Base-by-base conservation (phyloP, 2,797 vertebrate genomes). In the Molossus molossus region DNA sequence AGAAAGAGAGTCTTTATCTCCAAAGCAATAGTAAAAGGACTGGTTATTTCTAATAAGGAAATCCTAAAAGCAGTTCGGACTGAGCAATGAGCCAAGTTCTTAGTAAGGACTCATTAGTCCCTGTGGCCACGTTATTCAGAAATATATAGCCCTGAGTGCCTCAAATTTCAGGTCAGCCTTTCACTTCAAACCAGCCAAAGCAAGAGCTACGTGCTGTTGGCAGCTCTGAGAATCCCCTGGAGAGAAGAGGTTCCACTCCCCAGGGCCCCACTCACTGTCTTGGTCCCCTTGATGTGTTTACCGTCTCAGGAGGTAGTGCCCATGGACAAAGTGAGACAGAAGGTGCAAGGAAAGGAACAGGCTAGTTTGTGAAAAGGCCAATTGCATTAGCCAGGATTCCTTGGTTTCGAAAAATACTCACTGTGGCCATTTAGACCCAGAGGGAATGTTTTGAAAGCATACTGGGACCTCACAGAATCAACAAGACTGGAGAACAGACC, bases 361-460 rank as follows among this genome's bases (percentile, higher is more conserved):
- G 2, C 33, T 53, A 15, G 8, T 67, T 94, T 75, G 57, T 62
- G 25, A 29, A 88, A 89, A 87, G 53, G 64, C 29, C 48, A 4
- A 69, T 53, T 70, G 37, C 20, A 25, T 62, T 25, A 69, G 14
- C 29, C 64, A 77, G 55, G 4, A 25, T 83, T 85, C 82, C 91
- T 60, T 77, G 48, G 25, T 48, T 27, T 15, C 29, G 76, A 87
- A 86, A 90, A 40, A 90, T 48, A 75, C 5, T 37, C 45, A 75
- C 11, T 81, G 17, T 53, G 53, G 62, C 5, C 8, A 94, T 40
- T 94, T 90, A 87, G 91, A 75, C 27, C 50, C 83, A 94, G 14
- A 65, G 9, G 12, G 27, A 73, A 92, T 29, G 27, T 92, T 94
- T 75, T 60, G 11, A 84, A 85, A 97, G 90, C 14, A 81, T 15